Percentiles rank a stretch among this genome's conserved stretches.
phyloP scores from a whole-genome alignment of 2,888 invertebrate genomes.

The Psococerastis gibbosa region DNA sequence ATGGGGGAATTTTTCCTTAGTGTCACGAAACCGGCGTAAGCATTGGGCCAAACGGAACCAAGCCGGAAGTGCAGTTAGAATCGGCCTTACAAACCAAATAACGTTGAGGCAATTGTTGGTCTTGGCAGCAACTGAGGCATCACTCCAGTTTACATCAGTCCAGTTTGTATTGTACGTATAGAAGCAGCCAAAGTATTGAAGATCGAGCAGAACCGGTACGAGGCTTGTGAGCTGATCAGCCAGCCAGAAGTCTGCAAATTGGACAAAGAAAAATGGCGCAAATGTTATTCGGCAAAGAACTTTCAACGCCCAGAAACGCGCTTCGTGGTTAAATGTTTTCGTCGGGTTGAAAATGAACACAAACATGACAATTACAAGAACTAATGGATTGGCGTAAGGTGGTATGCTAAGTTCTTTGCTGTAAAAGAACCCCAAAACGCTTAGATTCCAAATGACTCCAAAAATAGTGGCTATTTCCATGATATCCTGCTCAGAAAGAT shows the following conservation, averaged over 20 bases:
- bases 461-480: constrained; percentile 88
- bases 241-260: constrained; percentile 97
- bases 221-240: constrained; percentile 95
- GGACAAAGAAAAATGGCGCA: constrained; percentile 84
- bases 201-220: constrained; percentile 72
- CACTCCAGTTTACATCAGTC: constrained; percentile 55
- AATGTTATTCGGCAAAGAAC: constrained; percentile 59
- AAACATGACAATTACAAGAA: constrained; percentile 58
- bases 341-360: constrained; percentile 83
- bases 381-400: constrained; percentile 78
- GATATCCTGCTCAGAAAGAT: constrained; percentile 81
- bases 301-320: constrained; percentile 82
- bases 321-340: constrained; percentile 77
- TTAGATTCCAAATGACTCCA: constrained; percentile 86
- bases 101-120: constrained; percentile 48
- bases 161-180: constrained; percentile 64
- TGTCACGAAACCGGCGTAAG: constrained; percentile 83
- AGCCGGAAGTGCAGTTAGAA: constrained; percentile 84
- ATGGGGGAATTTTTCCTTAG: constrained; percentile 85
- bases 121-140: constrained; percentile 28
- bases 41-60: constrained; percentile 98
- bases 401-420: constrained; percentile 74
- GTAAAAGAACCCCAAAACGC: constrained; percentile 60
- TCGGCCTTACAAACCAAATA: constrained; percentile 55
- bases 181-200: constrained; percentile 86